Evolutionary conservation across 2,797 vertebrate genomes (phyloP).

Genomic region (Leptoclinus maculatus): DNA sequence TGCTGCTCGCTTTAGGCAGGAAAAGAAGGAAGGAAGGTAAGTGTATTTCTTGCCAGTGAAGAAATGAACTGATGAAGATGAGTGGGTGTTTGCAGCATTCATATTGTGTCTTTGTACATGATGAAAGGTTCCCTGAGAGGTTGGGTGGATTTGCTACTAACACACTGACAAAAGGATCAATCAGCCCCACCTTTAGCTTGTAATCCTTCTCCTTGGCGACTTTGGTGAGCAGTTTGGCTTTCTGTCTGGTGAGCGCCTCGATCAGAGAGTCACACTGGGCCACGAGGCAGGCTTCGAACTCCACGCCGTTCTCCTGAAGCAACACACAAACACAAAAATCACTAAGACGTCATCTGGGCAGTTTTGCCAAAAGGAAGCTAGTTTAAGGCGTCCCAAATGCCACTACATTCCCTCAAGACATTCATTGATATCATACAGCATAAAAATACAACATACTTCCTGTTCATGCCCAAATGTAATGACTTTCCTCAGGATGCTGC

Average conservation of each 20-base stretch:
- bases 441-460: background rate
- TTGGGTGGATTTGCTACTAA: background rate
- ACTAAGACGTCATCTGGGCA: background rate
- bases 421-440: background rate
- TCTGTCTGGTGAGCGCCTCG: conserved; percentile 94
- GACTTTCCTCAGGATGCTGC: background rate
- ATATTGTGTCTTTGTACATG: background rate
- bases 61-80: background rate
- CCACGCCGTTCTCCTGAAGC: conserved; percentile 93
- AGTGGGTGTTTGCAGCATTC: background rate
- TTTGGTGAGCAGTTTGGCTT: conserved; percentile 98
- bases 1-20: background rate
- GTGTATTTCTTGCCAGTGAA: accelerated
- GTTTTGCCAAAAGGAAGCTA: background rate
- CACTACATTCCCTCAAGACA: background rate
- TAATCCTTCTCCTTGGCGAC: conserved; percentile 98
- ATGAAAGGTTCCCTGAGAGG: background rate
- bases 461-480: background rate
- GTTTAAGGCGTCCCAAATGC: background rate
- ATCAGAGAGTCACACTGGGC: conserved; percentile 98
- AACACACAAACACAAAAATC: conserved; percentile 30
- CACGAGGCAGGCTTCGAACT: conserved; percentile 97
- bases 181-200: conserved; percentile 91
- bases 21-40: background rate
- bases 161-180: background rate